Evolutionary conservation across 1,140 invertebrate species (phyloP).

Genomic region (Orchesella cincta): DNA sequence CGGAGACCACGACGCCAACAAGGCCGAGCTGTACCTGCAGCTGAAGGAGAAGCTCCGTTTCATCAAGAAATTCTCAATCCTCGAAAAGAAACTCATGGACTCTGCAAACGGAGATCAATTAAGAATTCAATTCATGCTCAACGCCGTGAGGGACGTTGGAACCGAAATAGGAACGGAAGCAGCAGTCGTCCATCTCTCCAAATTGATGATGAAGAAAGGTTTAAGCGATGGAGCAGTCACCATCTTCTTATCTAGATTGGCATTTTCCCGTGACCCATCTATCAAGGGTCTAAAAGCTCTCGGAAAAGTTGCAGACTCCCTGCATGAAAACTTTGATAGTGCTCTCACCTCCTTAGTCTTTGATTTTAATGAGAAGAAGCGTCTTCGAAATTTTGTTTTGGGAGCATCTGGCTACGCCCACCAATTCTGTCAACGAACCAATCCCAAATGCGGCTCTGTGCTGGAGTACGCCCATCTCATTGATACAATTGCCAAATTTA

Average conservation of each 20-base stretch:
- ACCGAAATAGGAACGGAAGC: not conserved
- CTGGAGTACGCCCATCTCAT: slow-evolving; percentile 63
- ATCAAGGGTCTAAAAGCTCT: not conserved
- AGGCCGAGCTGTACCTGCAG: not conserved
- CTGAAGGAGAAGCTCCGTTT: not conserved
- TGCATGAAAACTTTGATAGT: not conserved
- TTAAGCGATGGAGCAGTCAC: not conserved
- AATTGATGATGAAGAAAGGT: not conserved
- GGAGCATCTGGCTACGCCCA: slow-evolving; percentile 59
- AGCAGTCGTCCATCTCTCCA: not conserved
- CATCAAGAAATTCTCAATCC: not conserved
- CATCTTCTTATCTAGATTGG: not conserved
- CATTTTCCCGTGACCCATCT: not conserved
- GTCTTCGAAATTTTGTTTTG: slow-evolving; percentile 54
- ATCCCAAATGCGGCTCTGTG: slow-evolving; percentile 54
- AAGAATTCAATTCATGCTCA: not conserved
- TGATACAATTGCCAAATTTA: slow-evolving; percentile 65
- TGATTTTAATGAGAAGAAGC: slow-evolving; percentile 49
- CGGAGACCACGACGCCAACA: not conserved
- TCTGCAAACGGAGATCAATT: not conserved
- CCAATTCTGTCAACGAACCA: slow-evolving; percentile 55
- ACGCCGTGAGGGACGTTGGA: not conserved
- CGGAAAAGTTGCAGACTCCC: too few relatives aligned
- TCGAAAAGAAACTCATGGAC: not conserved
- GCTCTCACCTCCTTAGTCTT: not conserved